Base-by-base conservation (phyloP, 2,797 vertebrate species). In the Heteromormyrus szaboi region DNA sequence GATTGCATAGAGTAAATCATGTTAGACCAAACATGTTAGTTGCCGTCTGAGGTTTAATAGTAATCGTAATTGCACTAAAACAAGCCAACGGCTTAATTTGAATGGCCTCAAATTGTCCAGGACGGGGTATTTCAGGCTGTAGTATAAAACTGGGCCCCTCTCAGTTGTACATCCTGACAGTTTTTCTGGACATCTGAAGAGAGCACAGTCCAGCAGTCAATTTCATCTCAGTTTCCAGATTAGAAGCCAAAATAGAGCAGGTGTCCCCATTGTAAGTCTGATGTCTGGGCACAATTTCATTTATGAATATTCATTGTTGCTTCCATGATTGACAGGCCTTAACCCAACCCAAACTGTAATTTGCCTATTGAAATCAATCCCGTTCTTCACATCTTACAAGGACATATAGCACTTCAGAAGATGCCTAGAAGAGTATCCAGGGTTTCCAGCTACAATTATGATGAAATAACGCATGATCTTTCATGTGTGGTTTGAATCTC, bases 181-280 rank as follows among this genome's bases (percentile, higher is more conserved):
- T 81, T 46, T 81, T 81, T 46, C 76, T 81, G 37, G 41, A 46
- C 41, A 44, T 81, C 76, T 46, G 41, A 46, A 46, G 41, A 46
- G 37, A 81, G 17, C 12, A 19, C 41, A 79, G 72, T 44, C 33
- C 76, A 37, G 68, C 68, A 72, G 68, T 72, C 41, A 81, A 9
- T n/a, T 81, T 44, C 41, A 81, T 81, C 76, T 46, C 41, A 81
- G 41, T n/a, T 81, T 14, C 76, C 76, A 81, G 76, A 81, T 81
- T 81, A 81, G 76, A 81, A 81, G 17, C 19, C 37, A 33, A 81
- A 81, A 81, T 46, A 81, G 76, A 81, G 41, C 76, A 81, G 76
- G 76, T 81, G 76, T 81, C 41, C 76, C 76, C 76, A 81, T 81
- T 81, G 76, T 81, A 81, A 46, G 76, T 81, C 41, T 81, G 76